A percentile compares a stretch with the other conserved stretches of the same genome.
These are phyloP conservation scores for Lophotriccus pileatus DNA, from an alignment of 2,797 vertebrate species.

Conservation along the genomic window DNA sequence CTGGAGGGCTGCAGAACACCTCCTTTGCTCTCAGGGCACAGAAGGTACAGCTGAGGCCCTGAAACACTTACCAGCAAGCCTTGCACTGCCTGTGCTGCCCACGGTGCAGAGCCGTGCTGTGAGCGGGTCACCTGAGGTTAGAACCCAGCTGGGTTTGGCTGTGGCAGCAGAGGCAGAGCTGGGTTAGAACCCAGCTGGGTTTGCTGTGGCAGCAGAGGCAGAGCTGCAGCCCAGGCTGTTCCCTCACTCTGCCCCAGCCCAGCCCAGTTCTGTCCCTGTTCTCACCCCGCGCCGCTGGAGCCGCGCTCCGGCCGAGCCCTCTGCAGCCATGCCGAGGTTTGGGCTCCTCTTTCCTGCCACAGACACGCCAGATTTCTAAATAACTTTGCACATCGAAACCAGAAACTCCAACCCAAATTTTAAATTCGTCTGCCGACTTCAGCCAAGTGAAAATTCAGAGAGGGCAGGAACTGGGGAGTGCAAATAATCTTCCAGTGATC, in stretches of 20 bases:
- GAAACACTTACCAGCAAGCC: background rate
- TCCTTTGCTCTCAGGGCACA: background rate
- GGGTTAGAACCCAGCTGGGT: background rate
- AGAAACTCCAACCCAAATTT: background rate
- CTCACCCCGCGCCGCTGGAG: background rate
- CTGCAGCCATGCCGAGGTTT: rapidly evolving
- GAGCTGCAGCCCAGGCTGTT: background rate
- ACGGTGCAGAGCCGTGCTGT: background rate
- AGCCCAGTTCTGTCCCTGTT: no score
- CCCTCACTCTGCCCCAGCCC: no score
- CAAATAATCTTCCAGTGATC: background rate
- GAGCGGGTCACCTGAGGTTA: background rate
- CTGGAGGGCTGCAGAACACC: background rate
- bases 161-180: background rate
- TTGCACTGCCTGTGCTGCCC: background rate
- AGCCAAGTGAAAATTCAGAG: background rate
- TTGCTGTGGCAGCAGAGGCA: background rate
- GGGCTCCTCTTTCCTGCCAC: background rate
- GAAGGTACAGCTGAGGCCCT: background rate
- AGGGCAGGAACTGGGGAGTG: background rate
- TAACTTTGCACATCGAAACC: background rate
- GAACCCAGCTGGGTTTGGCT: background rate
- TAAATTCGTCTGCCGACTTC: background rate
- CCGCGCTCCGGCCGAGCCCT: background rate
- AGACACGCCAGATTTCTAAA: background rate